These are phyloP conservation scores for Archips crataeganus DNA, from an alignment of 2,888 invertebrate genomes.

Conservation along the genomic window DNA sequence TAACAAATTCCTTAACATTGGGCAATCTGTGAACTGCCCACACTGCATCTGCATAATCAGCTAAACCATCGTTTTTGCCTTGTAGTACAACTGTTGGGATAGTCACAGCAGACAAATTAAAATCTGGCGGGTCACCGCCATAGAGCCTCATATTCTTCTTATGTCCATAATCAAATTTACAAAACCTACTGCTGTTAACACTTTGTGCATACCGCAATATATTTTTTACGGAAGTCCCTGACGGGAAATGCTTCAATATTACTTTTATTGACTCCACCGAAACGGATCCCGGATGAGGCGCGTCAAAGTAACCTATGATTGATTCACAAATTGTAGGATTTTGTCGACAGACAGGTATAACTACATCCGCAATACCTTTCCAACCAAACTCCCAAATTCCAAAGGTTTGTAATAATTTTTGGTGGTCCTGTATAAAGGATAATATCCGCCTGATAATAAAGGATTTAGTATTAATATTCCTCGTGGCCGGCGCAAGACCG, in stretches of 20 bases:
- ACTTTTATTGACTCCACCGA: background rate
- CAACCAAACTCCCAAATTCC: constrained; percentile 20
- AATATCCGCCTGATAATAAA: background rate
- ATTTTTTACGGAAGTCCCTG: constrained; percentile 29
- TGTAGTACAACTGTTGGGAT: constrained; percentile 12
- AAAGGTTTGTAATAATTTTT: background rate
- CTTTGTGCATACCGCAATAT: constrained; percentile 27
- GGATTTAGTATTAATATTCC: constrained; percentile 21
- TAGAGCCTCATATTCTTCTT: constrained; percentile 29
- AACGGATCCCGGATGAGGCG: constrained; percentile 14
- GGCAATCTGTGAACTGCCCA: constrained; percentile 23
- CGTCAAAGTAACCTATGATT: background rate
- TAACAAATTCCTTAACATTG: constrained; percentile 22
- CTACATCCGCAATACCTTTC: constrained; percentile 6
- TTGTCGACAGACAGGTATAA: background rate
- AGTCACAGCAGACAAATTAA: constrained; percentile 22
- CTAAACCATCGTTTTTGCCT: constrained; percentile 27
- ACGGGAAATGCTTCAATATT: constrained; percentile 24
- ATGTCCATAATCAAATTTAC: constrained; percentile 33
- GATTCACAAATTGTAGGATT: background rate
- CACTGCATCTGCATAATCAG: constrained; percentile 10
- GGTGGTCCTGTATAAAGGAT: constrained; percentile 2
- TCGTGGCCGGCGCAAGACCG: constrained; percentile 26
- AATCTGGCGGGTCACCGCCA: constrained; percentile 28
- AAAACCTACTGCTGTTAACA: constrained; percentile 8